These are phyloP conservation scores for Cephus nigrinus DNA, from an alignment of 2,888 invertebrate species.

Conservation along the genomic window DNA sequence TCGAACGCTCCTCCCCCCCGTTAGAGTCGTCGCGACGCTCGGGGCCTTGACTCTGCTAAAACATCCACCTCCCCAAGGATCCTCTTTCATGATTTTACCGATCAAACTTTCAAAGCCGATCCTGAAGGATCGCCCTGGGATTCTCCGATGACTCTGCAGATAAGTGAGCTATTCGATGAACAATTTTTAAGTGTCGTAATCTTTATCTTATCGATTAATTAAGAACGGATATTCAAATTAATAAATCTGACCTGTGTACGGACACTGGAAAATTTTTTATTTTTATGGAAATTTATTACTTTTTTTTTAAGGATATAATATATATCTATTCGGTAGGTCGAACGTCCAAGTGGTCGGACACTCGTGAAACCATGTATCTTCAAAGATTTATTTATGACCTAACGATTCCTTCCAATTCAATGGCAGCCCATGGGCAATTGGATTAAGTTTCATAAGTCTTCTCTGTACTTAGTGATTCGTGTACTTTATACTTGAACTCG, in stretches of 20 bases:
- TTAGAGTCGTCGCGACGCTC: conserved; percentile 6
- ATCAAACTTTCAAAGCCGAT: not conserved
- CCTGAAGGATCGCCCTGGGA: not conserved
- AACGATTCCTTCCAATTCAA: not conserved
- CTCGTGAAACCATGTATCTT: not conserved
- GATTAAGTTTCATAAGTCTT: not conserved
- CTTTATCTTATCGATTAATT: not conserved
- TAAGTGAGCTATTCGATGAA: not conserved
- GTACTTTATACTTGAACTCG: too few relatives aligned
- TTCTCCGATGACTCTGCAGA: not conserved
- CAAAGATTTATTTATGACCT: not conserved
- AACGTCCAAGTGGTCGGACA: not conserved
- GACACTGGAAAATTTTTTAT: too few relatives aligned
- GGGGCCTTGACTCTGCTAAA: not conserved
- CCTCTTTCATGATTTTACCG: not conserved
- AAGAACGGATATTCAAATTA: not conserved
- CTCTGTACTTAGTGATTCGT: not conserved
- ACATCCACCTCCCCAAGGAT: not conserved
- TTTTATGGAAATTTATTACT: not conserved
- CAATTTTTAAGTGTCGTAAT: not conserved
- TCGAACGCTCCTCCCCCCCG: not conserved
- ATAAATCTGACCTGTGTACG: not conserved
- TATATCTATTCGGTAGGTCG: not conserved
- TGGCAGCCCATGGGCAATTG: not conserved
- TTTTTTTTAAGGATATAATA: not conserved